Conservation (phyloP, 23 tunicate species). For the Halocynthia aurantium region DNA sequence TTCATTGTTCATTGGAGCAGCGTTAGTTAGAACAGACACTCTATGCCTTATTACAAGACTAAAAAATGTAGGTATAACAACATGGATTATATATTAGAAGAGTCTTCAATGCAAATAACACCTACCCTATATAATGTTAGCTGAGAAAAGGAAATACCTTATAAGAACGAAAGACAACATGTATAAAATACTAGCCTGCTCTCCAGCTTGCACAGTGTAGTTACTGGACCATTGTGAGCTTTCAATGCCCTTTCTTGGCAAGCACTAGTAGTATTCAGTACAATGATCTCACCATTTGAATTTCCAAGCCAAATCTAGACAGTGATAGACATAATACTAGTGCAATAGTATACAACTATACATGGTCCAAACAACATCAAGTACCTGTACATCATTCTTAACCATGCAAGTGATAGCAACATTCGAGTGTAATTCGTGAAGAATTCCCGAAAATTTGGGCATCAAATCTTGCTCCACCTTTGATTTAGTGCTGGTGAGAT, state of each 20-base stretch:
- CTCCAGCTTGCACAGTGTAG: conserved; percentile 54
- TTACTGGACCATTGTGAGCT: conserved; percentile 64
- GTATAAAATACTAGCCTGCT: conserved; percentile 44
- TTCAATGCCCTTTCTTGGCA: conserved; percentile 55
- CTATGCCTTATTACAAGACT: background rate
- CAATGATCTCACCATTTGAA: conserved; percentile 46
- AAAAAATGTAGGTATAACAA: too few relatives aligned
- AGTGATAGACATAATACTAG: background rate
- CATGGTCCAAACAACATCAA: conserved; percentile 1
- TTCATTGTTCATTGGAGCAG: too few relatives aligned
- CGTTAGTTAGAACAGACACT: too few relatives aligned
- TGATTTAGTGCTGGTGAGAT: background rate
- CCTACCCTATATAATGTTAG: background rate
- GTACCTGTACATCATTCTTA: conserved; percentile 12
- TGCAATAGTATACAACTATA: background rate
- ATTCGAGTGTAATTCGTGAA: background rate
- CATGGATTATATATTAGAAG: too few relatives aligned
- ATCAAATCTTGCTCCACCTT: background rate
- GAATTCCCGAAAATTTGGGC: conserved; percentile 8
- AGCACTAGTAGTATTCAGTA: conserved; percentile 35
- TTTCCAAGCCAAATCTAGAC: conserved; percentile 72
- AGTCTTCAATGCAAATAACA: too few relatives aligned
- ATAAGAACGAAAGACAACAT: too few relatives aligned
- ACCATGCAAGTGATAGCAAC: conserved; percentile 50
- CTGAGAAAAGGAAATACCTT: too few relatives aligned